These are phyloP conservation scores for Scelioninae gen. 1 DNA, from an alignment of 2,888 invertebrate species.

Conservation along the genomic window DNA sequence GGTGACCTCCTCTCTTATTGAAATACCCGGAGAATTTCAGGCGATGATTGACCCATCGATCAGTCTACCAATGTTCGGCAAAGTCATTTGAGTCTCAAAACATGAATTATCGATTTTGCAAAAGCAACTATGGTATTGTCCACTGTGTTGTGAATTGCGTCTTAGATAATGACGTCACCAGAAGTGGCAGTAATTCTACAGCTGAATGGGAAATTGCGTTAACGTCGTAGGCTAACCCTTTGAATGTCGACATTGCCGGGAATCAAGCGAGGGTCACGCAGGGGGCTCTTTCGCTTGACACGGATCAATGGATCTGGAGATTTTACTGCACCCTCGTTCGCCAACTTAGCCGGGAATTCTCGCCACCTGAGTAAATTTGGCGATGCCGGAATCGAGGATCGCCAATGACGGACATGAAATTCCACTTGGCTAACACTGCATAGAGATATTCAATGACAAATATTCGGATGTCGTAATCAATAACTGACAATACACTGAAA, in stretches of 20 bases:
- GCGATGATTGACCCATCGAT: conserved; percentile 51
- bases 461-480: conserved; percentile 40
- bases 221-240: conserved; percentile 72
- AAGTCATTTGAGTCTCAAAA: conserved; percentile 34
- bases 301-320: conserved; percentile 75
- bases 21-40: conserved; percentile 6
- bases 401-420: conserved; percentile 74
- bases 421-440: conserved; percentile 73
- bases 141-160: conserved; percentile 46
- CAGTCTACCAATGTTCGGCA: conserved; percentile 28
- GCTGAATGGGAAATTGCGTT: conserved; percentile 60
- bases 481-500: conserved; percentile 28
- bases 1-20: conserved; percentile 24
- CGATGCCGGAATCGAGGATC: conserved; percentile 70
- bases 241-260: conserved; percentile 72
- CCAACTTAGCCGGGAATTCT: conserved; percentile 59
- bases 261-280: conserved; percentile 70
- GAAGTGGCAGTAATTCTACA: conserved; percentile 70
- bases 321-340: conserved; percentile 65
- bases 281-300: conserved; percentile 61
- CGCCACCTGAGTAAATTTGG: conserved; percentile 76
- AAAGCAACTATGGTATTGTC: conserved; percentile 51
- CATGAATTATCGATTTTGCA: conserved; percentile 60
- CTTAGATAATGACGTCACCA: conserved; percentile 67
- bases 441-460: conserved; percentile 55